Evolutionary conservation across 2,797 vertebrate genomes (phyloP), one percentile per base, ranked within the genome.

Genomic region (Syndactyla subalaris): DNA sequence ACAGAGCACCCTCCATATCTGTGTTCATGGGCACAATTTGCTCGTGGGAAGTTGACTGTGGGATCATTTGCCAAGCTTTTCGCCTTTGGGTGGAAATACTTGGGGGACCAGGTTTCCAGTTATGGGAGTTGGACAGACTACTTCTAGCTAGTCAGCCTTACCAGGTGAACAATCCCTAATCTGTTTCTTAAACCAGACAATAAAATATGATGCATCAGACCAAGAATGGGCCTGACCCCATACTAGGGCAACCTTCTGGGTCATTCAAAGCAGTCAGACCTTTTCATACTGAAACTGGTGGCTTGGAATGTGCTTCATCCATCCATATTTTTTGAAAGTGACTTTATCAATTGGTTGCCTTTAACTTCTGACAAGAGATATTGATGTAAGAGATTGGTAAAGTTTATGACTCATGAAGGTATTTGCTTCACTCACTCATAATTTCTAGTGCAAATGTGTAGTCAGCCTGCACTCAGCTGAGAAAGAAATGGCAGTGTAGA

Each of bases 391-490:
- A 67, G 52, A 71, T 32, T 59, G 57, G 57, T 77, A 43, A 74
- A 88, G 57, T 93, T 92, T 95, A 91, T 79, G 72, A 85, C 72
- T 92, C 85, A 59, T 48, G 49, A 86, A 94, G 59, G 38, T 57
- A 77, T 66, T 85, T 91, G 71, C 61, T 94, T 92, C 65, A 49
- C 66, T 91, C 43, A 23, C 27, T 55, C 52, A 21, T 63, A 59
- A 73, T 89, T 96, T 85, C 75, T 91, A 73, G 67, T 74, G 65
- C 52, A 79, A 85, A 93, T 8, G 62, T 72, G 34, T 88, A 91
- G 77, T 71, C 63, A 15, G 46, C 38, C 65, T 80, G 83, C 48
- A 18, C 39, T 84, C 58, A 78, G 36, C 58, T 85, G 82, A 88
- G 65, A 78, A 83, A 80, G 65, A 83, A 88, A 71, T 2, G 7